Conservation (phyloP, 2,888 invertebrate species). For the Lacanobia wlatinum region DNA sequence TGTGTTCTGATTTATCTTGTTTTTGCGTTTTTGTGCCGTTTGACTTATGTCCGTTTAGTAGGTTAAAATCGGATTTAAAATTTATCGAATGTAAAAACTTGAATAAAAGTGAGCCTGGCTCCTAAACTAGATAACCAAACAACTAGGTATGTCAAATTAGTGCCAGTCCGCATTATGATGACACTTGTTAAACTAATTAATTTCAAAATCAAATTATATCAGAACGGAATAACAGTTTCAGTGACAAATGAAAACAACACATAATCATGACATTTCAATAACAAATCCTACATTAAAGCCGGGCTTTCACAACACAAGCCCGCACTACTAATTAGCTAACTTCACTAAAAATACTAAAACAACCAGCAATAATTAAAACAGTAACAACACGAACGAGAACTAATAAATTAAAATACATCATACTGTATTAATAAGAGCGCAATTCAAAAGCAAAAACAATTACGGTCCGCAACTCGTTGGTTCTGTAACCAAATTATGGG, state of each 20-base stretch:
- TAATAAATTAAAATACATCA: slow-evolving; percentile 64
- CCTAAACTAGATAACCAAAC: slow-evolving; percentile 4
- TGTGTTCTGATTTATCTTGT: slow-evolving; percentile 75
- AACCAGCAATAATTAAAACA: slow-evolving; percentile 63
- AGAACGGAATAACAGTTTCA: slow-evolving; percentile 46
- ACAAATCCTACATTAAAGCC: slow-evolving; percentile 43
- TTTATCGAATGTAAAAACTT: neutral
- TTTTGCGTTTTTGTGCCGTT: slow-evolving; percentile 67
- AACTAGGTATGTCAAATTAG: neutral
- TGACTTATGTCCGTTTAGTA: slow-evolving; percentile 47
- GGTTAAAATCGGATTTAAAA: slow-evolving; percentile 40
- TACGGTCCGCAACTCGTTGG: slow-evolving; percentile 78
- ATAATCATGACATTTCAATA: slow-evolving; percentile 50
- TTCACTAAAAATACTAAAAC: slow-evolving; percentile 67
- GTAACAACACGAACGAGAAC: slow-evolving; percentile 59
- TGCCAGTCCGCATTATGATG: slow-evolving; percentile 20
- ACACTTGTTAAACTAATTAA: slow-evolving; percentile 48
- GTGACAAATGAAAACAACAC: slow-evolving; percentile 46
- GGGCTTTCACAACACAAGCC: slow-evolving; percentile 28
- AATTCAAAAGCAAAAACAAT: slow-evolving; percentile 79
- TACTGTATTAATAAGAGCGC: slow-evolving; percentile 66
- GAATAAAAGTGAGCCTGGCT: neutral
- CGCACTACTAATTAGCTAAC: slow-evolving; percentile 73
- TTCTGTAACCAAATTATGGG: slow-evolving; percentile 86
- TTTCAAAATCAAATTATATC: slow-evolving; percentile 38